Base-by-base conservation (phyloP, 1,140 invertebrate genomes). In the Drosophila malerkotliana region DNA sequence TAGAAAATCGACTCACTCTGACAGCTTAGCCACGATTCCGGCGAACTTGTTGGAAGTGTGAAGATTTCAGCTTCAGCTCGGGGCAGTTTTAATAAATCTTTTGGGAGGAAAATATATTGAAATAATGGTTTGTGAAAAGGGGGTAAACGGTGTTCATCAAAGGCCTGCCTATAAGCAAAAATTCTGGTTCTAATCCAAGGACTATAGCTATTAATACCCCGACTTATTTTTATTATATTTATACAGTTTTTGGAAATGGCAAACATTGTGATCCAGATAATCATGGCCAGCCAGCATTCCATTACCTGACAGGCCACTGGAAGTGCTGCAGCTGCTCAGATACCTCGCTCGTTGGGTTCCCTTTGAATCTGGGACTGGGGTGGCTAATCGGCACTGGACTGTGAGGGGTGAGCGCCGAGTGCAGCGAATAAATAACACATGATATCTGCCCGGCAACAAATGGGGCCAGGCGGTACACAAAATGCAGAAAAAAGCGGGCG, bases 391-490 rank as follows among this genome's bases (percentile, higher is more conserved):
- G 8, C 24, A 48, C 37, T 52, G 49, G 44, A 32, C 26, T 39
- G 15, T 26, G 57, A 73, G 71, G 71, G 56, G 47, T 49, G 48
- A 56, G 66, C 39, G 39, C 34, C 30, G 32, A 63, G 72, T 76
- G 76, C 80, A 76, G 41, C 58, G 72, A 82, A 80, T 79, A 84
- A 55, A 69, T 56, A 68, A 68, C 52, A 47, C 60, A 83, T 72
- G 34, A 32, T 49, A 84, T 76, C 61, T 64, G 80, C 57, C 62
- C 57, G 47, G 64, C 68, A 71, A 53, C 54, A 60, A 72, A 72
- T 60, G 55, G 45, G 48, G 15, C 30, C 49, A 14, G 21, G 18
- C 55, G 28, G 60, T 32, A 28, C 72, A 44, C 72, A 66, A 15
- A 57, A 57, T 64, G 47, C 51, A 53, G 34, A 37, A 12, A 37